Conservation (phyloP, 2,797 vertebrate species). For the Crax fasciolata region DNA sequence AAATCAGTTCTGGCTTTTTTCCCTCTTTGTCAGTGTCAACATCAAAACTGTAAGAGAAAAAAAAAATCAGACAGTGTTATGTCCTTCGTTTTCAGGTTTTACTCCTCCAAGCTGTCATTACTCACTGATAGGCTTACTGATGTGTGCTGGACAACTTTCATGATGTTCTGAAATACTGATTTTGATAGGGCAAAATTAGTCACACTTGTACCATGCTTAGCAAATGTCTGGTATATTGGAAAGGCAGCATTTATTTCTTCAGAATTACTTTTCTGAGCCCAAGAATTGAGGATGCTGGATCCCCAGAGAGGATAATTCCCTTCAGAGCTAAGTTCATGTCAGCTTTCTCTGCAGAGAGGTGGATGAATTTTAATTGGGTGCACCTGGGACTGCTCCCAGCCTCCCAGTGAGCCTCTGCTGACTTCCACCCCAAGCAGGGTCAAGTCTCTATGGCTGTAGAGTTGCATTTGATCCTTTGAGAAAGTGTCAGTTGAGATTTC, state of each 20-base stretch:
- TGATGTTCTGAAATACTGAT: slow-evolving; percentile 19
- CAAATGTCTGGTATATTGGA: neutral
- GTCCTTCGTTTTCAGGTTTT: slow-evolving; percentile 14
- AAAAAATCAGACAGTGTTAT: neutral
- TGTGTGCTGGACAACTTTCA: slow-evolving; percentile 39
- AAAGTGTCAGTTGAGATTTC: slow-evolving; percentile 42
- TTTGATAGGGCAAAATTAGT: slow-evolving; percentile 49
- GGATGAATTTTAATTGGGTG: slow-evolving; percentile 53
- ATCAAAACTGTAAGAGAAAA: slow-evolving; percentile 20
- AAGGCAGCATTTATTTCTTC: slow-evolving; percentile 16
- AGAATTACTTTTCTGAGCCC: neutral
- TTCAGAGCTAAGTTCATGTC: neutral
- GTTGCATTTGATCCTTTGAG: slow-evolving; percentile 37
- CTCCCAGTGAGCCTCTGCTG: neutral
- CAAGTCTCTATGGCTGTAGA: neutral
- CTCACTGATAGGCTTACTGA: slow-evolving; percentile 7
- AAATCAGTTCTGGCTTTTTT: neutral
- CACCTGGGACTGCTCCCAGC: slow-evolving; percentile 35
- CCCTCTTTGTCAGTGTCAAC: neutral
- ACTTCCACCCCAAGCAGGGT: slow-evolving; percentile 12
- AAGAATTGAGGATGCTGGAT: slow-evolving; percentile 18
- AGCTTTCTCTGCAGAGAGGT: slow-evolving; percentile 45
- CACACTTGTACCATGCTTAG: neutral
- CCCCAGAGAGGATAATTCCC: slow-evolving; percentile 45
- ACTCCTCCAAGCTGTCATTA: slow-evolving; percentile 46